A percentile compares a stretch with the other conserved stretches of the same genome.
phyloP scores from a whole-genome alignment of 2,113 vertebrate species.

The Vicugna pacos region DNA sequence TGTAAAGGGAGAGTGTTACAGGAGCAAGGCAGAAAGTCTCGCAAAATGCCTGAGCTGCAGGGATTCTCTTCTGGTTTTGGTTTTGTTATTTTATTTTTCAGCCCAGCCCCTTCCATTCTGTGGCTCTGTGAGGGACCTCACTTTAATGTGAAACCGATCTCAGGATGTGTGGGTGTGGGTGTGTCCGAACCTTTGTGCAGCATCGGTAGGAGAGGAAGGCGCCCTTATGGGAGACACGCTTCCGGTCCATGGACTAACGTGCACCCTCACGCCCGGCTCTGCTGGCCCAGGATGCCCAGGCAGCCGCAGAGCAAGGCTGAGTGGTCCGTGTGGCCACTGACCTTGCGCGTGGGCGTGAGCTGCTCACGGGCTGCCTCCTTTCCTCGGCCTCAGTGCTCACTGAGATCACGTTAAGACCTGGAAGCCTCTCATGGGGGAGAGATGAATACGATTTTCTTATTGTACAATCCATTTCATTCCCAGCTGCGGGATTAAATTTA shows the following conservation, averaged over 20 bases:
- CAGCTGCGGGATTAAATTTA: slow-evolving; percentile 87
- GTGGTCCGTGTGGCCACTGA: neutral
- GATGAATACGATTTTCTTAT: slow-evolving; percentile 85
- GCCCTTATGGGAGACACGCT: neutral
- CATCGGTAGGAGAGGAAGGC: neutral
- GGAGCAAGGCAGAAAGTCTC: neutral
- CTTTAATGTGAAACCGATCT: neutral
- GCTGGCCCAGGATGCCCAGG: neutral
- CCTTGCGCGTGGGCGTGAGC: accelerated
- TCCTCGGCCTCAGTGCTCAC: slow-evolving; percentile 76
- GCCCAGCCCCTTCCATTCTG: neutral
- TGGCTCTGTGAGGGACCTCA: neutral
- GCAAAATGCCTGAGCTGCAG: neutral
- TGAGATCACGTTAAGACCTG: slow-evolving; percentile 81
- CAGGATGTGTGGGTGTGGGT: neutral
- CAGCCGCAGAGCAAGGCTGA: neutral
- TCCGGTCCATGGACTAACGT: neutral
- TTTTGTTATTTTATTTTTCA: neutral
- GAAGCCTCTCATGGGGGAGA: slow-evolving; percentile 77
- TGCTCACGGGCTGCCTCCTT: neutral
- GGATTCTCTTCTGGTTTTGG: neutral
- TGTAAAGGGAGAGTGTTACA: neutral
- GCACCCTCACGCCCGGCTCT: neutral
- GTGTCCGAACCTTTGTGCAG: neutral
- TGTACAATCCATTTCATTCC: slow-evolving; percentile 87